Conservation (phyloP, 2,797 vertebrate genomes). For the Mormyrops boulengeri region DNA sequence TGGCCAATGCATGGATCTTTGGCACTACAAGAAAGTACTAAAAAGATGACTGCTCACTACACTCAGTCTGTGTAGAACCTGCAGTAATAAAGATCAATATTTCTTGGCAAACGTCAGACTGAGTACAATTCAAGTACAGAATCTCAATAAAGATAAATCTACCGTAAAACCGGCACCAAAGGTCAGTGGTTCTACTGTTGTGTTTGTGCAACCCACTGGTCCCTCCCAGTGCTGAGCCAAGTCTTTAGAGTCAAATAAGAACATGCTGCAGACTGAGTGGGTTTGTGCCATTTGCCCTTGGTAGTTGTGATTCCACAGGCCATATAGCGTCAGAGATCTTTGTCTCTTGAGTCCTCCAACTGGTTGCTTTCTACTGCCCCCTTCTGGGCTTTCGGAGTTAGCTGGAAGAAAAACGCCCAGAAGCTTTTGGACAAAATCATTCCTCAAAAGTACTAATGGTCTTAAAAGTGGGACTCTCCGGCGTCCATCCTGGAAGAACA, state of each 20-base stretch:
- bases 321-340: background rate
- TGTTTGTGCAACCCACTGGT: background rate
- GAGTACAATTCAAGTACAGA: background rate
- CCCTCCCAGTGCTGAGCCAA: constrained; percentile 35
- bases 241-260: constrained; percentile 49
- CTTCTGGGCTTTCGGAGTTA: background rate
- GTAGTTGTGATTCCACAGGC: background rate
- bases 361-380: background rate
- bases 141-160: background rate
- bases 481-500: constrained; percentile 5
- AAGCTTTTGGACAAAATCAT: background rate
- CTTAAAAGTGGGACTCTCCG: background rate
- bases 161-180: background rate
- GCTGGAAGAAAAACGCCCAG: constrained; percentile 3
- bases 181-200: background rate
- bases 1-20: constrained; percentile 6
- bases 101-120: background rate
- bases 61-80: background rate
- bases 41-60: background rate
- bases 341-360: background rate
- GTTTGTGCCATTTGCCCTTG: background rate
- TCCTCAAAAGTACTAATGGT: background rate
- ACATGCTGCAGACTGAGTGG: constrained; percentile 37
- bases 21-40: background rate
- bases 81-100: background rate